Percentiles rank a stretch among this genome's conserved stretches.
Conservation (phyloP, 2,797 vertebrate genomes). For the Clarias fuscus region DNA sequence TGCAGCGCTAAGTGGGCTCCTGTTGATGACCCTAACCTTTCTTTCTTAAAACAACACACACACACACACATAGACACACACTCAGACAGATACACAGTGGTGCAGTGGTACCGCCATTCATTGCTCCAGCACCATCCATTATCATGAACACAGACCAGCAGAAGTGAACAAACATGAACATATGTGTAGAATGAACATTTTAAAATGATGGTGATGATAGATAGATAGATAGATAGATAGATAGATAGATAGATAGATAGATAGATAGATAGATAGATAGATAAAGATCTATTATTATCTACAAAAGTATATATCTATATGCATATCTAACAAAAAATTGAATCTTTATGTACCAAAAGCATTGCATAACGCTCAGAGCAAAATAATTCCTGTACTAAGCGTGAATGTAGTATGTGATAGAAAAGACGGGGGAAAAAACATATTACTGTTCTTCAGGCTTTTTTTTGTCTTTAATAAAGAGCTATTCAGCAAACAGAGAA, state of each 20-base stretch:
- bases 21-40: conserved; percentile 6
- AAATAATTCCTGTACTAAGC: conserved; percentile 78
- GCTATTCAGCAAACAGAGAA: conserved; percentile 49
- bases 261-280: background rate
- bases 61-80: conserved; percentile 16
- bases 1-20: background rate
- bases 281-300: background rate
- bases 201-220: background rate
- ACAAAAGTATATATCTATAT: background rate
- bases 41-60: conserved; percentile 19
- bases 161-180: conserved; percentile 17
- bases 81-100: conserved; percentile 25
- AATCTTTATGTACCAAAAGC: conserved; percentile 59
- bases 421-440: background rate
- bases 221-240: no score
- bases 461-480: conserved; percentile 60
- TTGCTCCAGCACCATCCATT: conserved; percentile 7
- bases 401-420: conserved; percentile 67
- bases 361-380: conserved; percentile 80
- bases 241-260: background rate
- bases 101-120: conserved; percentile 11
- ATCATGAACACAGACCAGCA: conserved; percentile 25
- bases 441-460: conserved; percentile 46
- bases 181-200: background rate
- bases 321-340: background rate